Percentiles rank a stretch among this genome's conserved stretches.
phyloP scores from a whole-genome alignment of 2,113 vertebrate species.

The Podarcis cretensis region DNA sequence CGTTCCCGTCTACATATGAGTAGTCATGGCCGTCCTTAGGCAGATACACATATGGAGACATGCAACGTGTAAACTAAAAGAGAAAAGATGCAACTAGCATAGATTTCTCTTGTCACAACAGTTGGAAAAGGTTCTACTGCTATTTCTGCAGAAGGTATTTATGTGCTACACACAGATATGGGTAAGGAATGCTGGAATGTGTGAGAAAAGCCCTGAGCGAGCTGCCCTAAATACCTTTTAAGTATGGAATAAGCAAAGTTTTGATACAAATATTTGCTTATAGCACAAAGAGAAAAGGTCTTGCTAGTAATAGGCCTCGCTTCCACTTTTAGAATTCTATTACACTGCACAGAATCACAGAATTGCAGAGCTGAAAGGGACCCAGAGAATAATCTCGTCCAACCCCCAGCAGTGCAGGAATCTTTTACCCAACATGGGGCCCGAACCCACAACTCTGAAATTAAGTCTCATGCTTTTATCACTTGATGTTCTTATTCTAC shows the following conservation, averaged over 20 bases:
- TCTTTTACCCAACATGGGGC: no score
- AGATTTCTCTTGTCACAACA: neutral
- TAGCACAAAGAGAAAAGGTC: neutral
- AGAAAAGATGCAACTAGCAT: neutral
- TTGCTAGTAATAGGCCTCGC: neutral
- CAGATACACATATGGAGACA: neutral
- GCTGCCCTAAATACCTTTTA: neutral
- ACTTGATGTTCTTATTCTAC: neutral
- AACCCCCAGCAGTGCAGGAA: no score
- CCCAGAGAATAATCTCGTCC: no score
- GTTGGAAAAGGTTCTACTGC: neutral
- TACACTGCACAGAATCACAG: no score
- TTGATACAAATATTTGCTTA: slow-evolving; percentile 6
- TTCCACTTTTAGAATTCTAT: neutral
- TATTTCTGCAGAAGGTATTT: neutral
- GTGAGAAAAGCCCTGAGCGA: neutral
- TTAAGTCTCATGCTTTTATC: no score
- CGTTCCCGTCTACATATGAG: neutral
- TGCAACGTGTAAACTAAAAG: neutral
- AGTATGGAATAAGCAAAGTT: neutral
- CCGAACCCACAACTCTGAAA: no score
- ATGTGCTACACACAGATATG: neutral
- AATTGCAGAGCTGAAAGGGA: no score
- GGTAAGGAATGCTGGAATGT: neutral
- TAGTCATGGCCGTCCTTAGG: neutral